phyloP scores from a whole-genome alignment of 2,113 vertebrate species.

The Myiozetetes cayanensis region DNA sequence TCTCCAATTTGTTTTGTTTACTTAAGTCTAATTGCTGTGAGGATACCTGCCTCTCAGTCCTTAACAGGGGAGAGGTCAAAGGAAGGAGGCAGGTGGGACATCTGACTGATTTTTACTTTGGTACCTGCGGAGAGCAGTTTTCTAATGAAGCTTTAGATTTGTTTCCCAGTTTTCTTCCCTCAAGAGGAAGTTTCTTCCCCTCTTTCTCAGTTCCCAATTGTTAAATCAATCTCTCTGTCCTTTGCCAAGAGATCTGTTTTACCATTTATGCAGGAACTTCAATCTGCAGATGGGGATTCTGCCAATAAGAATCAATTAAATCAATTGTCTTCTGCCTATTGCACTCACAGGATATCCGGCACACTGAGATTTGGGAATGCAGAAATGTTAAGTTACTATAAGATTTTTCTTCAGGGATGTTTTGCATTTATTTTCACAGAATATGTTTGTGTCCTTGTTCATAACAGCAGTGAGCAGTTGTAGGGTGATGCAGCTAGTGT shows the following conservation, averaged over 20 bases:
- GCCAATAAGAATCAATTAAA: conserved; percentile 48
- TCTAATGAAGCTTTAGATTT: conserved; percentile 11
- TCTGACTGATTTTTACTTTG: neutral
- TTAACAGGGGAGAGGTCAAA: neutral
- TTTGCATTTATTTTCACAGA: neutral
- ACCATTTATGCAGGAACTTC: conserved; percentile 25
- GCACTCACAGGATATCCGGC: neutral
- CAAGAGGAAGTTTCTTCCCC: conserved; percentile 22
- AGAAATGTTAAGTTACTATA: neutral
- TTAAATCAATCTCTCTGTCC: conserved; percentile 25
- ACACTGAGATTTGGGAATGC: neutral
- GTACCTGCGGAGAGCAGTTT: conserved; percentile 20
- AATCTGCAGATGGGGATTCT: neutral
- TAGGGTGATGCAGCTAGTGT: neutral
- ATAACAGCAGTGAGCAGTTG: neutral
- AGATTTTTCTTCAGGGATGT: neutral
- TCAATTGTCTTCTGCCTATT: neutral
- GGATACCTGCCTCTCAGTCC: neutral
- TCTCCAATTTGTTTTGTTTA: conserved; percentile 53
- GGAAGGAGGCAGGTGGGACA: conserved; percentile 31
- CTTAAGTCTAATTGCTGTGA: conserved; percentile 25
- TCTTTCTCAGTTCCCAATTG: conserved; percentile 27
- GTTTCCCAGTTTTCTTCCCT: conserved; percentile 41
- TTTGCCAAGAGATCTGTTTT: conserved; percentile 54
- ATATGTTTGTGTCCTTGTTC: neutral